These are phyloP conservation scores for Diarsia brunnea DNA, from an alignment of 2,888 invertebrate genomes.

Conservation along the genomic window DNA sequence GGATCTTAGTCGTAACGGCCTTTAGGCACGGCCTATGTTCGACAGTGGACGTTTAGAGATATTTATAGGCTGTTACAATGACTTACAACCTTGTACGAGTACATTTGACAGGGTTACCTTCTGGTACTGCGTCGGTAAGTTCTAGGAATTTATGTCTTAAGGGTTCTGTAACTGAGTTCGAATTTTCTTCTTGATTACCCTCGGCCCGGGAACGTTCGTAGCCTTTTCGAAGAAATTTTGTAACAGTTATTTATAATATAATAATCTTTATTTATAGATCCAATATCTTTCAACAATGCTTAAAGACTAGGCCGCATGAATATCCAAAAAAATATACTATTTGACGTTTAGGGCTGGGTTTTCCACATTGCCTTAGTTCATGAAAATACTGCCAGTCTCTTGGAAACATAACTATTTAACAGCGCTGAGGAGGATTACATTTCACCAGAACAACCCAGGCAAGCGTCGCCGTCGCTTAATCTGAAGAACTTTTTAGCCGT, in stretches of 20 bases:
- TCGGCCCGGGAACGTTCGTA: no score
- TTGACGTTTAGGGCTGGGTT: no score
- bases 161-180: background rate
- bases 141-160: background rate
- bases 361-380: no score
- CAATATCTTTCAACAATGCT: no score
- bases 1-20: constrained; percentile 37
- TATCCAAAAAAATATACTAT: no score
- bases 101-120: constrained; percentile 28
- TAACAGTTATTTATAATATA: background rate
- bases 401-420: no score
- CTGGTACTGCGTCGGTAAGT: background rate
- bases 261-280: no score
- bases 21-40: constrained; percentile 41
- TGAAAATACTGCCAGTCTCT: no score
- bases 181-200: background rate
- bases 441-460: no score
- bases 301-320: no score
- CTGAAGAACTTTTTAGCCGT: background rate
- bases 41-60: constrained; percentile 37
- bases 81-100: constrained; percentile 25
- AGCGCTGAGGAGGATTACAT: no score
- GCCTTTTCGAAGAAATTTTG: background rate
- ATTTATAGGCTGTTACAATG: constrained; percentile 62
- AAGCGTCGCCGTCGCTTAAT: no score